Percentiles rank a stretch among this genome's conserved stretches.
Evolutionary conservation across 1,140 invertebrate genomes (phyloP).

Genomic region (Cydia splendana): DNA sequence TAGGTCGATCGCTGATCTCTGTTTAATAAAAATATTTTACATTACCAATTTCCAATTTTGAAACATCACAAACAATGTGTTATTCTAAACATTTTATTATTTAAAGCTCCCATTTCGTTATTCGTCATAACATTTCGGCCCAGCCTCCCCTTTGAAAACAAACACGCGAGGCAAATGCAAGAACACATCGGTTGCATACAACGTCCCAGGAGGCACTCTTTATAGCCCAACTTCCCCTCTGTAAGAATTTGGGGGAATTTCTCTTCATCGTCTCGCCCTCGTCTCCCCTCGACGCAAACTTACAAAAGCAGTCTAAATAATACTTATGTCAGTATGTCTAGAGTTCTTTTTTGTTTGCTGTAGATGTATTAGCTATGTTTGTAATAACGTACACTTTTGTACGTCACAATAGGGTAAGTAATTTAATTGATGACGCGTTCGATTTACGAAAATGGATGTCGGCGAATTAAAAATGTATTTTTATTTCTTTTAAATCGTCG

Average conservation of each 20-base stretch:
- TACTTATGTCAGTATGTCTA: constrained; percentile 12
- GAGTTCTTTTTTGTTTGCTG: constrained; percentile 41
- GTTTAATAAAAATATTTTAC: not conserved
- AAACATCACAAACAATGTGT: not conserved
- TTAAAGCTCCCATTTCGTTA: not conserved
- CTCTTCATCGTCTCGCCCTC: constrained; percentile 48
- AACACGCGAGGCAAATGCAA: constrained; percentile 49
- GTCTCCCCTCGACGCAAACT: constrained; percentile 39
- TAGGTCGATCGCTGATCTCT: too few species aligned
- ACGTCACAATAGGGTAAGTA: constrained; percentile 63
- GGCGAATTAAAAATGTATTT: constrained; percentile 63
- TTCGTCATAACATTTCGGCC: constrained; percentile 13
- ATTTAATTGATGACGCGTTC: constrained; percentile 76
- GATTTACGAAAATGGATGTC: constrained; percentile 62
- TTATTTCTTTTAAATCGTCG: constrained; percentile 38
- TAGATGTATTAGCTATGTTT: constrained; percentile 24
- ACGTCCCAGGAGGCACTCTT: constrained; percentile 52
- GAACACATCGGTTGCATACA: constrained; percentile 54
- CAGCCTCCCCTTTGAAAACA: constrained; percentile 28
- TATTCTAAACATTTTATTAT: constrained; percentile 12
- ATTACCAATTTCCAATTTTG: not conserved
- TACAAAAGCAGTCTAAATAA: constrained; percentile 35
- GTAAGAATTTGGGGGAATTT: constrained; percentile 61
- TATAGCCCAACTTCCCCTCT: constrained; percentile 47
- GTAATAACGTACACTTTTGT: constrained; percentile 44